These are phyloP conservation scores for Syngnathus typhle DNA, from an alignment of 2,113 vertebrate genomes.

Conservation along the genomic window DNA sequence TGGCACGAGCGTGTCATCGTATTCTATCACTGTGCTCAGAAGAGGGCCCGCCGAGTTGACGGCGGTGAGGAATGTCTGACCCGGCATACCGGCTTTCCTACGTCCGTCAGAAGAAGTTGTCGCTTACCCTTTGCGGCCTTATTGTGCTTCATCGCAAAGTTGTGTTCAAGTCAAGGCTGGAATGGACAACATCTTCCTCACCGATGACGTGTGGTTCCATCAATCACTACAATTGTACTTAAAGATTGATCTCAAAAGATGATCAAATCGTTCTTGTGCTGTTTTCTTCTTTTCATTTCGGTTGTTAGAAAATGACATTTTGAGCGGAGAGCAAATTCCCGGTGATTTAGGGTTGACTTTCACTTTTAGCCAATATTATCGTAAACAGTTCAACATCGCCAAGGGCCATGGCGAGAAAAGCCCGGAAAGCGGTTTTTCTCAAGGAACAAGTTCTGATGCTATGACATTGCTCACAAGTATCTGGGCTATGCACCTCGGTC, in stretches of 20 bases:
- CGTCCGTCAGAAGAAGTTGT: constrained; percentile 22
- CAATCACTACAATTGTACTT: no score
- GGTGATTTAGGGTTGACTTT: background rate
- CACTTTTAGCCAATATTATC: background rate
- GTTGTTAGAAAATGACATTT: no score
- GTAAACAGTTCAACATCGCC: background rate
- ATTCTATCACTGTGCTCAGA: constrained; percentile 5
- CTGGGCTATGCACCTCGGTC: constrained; percentile 38
- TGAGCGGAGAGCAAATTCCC: no score
- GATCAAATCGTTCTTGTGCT: no score
- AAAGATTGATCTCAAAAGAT: background rate
- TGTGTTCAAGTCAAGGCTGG: no score
- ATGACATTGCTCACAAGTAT: constrained; percentile 18
- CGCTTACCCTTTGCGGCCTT: no score
- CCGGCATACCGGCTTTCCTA: constrained; percentile 31
- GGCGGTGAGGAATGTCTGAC: constrained; percentile 46
- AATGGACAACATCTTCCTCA: no score
- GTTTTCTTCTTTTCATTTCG: no score
- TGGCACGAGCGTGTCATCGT: no score
- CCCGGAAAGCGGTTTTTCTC: constrained; percentile 29
- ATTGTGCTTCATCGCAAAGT: no score
- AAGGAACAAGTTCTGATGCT: constrained; percentile 22
- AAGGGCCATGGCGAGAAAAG: constrained; percentile 30
- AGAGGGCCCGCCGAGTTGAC: constrained; percentile 4
- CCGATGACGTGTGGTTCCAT: background rate